Conservation (phyloP, 2,888 invertebrate species). For the Ditula angustiorana region DNA sequence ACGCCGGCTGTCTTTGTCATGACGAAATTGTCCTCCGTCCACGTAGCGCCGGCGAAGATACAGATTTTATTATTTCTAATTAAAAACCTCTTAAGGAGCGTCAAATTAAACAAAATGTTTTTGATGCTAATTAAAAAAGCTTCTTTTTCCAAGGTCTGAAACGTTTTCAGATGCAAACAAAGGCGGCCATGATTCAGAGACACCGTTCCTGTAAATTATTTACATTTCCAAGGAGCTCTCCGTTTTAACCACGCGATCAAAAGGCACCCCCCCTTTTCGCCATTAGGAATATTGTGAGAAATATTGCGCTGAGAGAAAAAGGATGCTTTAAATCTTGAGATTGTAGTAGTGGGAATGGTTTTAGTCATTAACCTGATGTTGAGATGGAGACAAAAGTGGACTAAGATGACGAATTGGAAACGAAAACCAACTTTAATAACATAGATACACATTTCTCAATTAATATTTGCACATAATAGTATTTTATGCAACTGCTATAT, state of each 20-base stretch:
- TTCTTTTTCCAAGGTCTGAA: constrained; percentile 13
- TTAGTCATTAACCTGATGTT: constrained; percentile 32
- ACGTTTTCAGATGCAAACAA: constrained; percentile 33
- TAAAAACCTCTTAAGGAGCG: constrained; percentile 13
- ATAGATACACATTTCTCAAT: too few species aligned
- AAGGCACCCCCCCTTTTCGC: constrained; percentile 27
- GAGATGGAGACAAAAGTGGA: not conserved
- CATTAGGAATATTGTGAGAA: constrained; percentile 35
- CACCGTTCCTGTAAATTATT: constrained; percentile 33
- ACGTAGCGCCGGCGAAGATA: constrained; percentile 14
- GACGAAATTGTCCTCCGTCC: constrained; percentile 21
- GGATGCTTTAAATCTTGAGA: constrained; percentile 21
- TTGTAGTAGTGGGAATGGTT: constrained; percentile 23
- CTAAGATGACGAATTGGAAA: not conserved
- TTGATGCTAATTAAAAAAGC: constrained; percentile 30
- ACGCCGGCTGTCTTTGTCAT: constrained; percentile 32
- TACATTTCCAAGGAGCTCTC: constrained; percentile 36
- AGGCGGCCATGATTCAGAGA: constrained; percentile 34
- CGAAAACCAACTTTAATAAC: too few species aligned
- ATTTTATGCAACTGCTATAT: too few species aligned
- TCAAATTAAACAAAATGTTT: constrained; percentile 20
- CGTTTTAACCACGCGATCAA: constrained; percentile 38
- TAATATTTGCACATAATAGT: too few species aligned
- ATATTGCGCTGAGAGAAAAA: constrained; percentile 31
- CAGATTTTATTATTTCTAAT: constrained; percentile 24